Base-by-base conservation (phyloP, 1,140 invertebrate genomes). In the Leptinotarsa defecta region DNA sequence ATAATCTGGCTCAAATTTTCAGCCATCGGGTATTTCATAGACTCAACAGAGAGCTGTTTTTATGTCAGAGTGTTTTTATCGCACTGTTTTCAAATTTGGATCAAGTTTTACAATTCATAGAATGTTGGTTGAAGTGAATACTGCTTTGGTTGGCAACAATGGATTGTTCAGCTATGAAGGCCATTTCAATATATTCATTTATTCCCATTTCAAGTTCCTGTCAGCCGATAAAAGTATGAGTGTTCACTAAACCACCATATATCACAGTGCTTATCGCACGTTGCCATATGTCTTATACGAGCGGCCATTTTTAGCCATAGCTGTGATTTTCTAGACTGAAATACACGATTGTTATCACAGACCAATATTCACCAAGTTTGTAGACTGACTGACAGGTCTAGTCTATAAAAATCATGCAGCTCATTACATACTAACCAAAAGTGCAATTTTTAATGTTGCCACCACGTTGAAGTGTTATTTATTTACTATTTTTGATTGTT, bases 281-380 rank as follows among this genome's bases (percentile, higher is more conserved):
- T 68, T 78, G 76, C 77, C 76, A 76, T 79, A 77, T 73, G 73
- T 75, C 68, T 75, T 76, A 61, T 67, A 74, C 24, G 24, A 77
- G 68, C 71, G 76, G 68, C 76, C 75, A 48, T 76, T 77, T 75
- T 71, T 79, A 76, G 75, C 80, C 81, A 81, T 83, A 83, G 81
- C 81, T 83, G 81, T 83, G 81, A 83, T 83, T 81, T 81, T 81
- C 76, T 83, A 83, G 81, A 83, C 81, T 83, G 81, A 82, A 76
- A 48, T 65, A 67, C 69, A 73, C 71, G 27, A 68, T 27, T 68
- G 27, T 61, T 13, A 62, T 65, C 71, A 73, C 71, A 19, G 34
- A 65, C 57, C 71, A 73, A 65, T 73, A 48, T 6, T 72, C 27
- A 61, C 17, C 15, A 48, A n/a, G 5, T 70, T 34, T 70, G 43